Evolutionary conservation across 1,140 invertebrate species (phyloP).

Genomic region (Micrasema longulum): DNA sequence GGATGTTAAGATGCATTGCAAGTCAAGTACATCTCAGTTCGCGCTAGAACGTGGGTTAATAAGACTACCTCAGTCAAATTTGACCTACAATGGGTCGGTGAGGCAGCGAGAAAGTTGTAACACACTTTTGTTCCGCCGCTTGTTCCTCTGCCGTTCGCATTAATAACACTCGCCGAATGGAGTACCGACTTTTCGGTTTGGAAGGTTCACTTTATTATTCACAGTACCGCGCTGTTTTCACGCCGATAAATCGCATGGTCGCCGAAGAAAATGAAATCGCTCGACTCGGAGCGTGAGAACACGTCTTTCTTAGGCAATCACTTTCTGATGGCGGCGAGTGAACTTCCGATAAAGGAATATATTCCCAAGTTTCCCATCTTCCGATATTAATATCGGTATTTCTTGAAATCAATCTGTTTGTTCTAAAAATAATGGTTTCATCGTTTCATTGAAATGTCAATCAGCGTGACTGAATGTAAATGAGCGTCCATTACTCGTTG

Average conservation of each 20-base stretch:
- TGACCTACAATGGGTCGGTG: conserved; percentile 56
- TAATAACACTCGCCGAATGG: conserved; percentile 28
- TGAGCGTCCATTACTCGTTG: conserved; percentile 2
- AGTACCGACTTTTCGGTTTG: not conserved
- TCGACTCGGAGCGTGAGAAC: not conserved
- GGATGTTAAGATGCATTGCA: not conserved
- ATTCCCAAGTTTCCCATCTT: too few species aligned
- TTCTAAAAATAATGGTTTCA: not conserved
- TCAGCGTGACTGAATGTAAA: conserved; percentile 1
- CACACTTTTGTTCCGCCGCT: conserved; percentile 62
- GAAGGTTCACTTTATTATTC: not conserved
- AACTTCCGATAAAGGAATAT: too few species aligned
- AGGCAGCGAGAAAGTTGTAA: conserved; percentile 67
- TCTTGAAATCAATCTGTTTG: too few species aligned
- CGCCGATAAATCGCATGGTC: conserved; percentile 2
- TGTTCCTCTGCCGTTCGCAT: conserved; percentile 9
- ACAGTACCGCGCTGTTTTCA: not conserved
- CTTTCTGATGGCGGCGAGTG: too few species aligned
- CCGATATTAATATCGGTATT: too few species aligned
- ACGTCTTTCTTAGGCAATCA: not conserved
- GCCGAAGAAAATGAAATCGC: conserved; percentile 31
- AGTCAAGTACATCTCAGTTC: not conserved
- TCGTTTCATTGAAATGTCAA: conserved; percentile 3
- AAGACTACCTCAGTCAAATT: conserved; percentile 44
- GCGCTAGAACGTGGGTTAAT: conserved; percentile 24